phyloP scores from a whole-genome alignment of 2,797 vertebrate genomes.

The Limnodromus scolopaceus region DNA sequence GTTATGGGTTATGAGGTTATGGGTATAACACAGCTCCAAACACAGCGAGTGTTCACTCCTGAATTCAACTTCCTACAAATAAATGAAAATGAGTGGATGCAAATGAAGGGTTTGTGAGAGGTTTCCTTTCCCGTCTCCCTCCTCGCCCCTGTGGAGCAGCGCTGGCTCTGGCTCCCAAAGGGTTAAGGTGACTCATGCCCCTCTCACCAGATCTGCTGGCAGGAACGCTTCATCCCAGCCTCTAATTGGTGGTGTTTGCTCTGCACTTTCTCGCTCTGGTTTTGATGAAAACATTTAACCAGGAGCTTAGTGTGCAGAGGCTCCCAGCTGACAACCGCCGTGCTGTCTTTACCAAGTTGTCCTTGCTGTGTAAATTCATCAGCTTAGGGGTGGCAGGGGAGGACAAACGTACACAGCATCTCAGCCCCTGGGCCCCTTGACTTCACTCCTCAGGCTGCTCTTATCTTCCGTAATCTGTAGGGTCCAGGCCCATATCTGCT shows the following conservation, averaged over 20 bases:
- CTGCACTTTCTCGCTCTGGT: constrained; percentile 69
- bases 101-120: background rate
- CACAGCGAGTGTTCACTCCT: accelerated
- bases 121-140: background rate
- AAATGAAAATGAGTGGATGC: background rate
- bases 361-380: constrained; percentile 45
- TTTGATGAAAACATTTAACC: constrained; percentile 73
- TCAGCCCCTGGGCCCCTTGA: background rate
- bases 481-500: background rate
- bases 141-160: background rate
- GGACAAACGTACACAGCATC: background rate
- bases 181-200: constrained; percentile 69
- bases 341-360: background rate
- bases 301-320: constrained; percentile 52
- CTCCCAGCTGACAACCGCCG: constrained; percentile 50
- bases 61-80: background rate
- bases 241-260: constrained; percentile 68
- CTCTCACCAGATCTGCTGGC: constrained; percentile 57
- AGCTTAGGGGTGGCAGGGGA: background rate
- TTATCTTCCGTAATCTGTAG: background rate
- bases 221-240: constrained; percentile 54
- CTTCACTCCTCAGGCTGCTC: background rate
- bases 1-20: background rate
- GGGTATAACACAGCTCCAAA: background rate
- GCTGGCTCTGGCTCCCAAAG: background rate